These are phyloP conservation scores for Manis javanica DNA, from an alignment of 2,797 vertebrate species.

Conservation along the genomic window DNA sequence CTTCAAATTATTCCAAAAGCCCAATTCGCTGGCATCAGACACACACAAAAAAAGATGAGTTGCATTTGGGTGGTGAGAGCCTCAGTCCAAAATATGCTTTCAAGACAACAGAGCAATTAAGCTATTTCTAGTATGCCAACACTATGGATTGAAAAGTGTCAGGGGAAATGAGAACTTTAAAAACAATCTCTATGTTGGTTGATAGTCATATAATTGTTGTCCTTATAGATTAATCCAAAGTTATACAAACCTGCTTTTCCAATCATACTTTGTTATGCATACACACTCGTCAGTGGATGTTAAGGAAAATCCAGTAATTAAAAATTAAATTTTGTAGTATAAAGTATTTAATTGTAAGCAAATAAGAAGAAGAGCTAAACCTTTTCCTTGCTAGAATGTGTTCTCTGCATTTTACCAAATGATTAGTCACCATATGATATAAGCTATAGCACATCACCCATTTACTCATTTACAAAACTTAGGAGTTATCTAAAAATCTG, in stretches of 20 bases:
- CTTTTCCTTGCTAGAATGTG: slow-evolving; percentile 42
- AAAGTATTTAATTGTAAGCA: slow-evolving; percentile 56
- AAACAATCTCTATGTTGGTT: slow-evolving; percentile 13
- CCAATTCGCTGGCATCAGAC: background rate
- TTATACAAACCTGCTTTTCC: slow-evolving; percentile 52
- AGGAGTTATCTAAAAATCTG: slow-evolving; percentile 57
- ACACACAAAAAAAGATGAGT: background rate
- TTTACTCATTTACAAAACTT: slow-evolving; percentile 1
- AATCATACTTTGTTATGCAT: background rate
- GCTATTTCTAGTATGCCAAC: slow-evolving; percentile 3
- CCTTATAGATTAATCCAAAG: slow-evolving; percentile 18
- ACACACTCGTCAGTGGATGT: background rate
- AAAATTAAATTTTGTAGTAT: slow-evolving; percentile 21
- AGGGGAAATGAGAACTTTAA: background rate
- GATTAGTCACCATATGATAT: slow-evolving; percentile 51
- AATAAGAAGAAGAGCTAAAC: background rate
- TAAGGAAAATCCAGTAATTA: slow-evolving; percentile 50
- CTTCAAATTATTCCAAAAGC: slow-evolving; percentile 20
- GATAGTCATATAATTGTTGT: slow-evolving; percentile 23
- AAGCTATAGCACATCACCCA: slow-evolving; percentile 55
- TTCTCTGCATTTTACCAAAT: slow-evolving; percentile 48
- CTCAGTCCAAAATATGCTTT: slow-evolving; percentile 46
- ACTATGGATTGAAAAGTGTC: slow-evolving; percentile 5
- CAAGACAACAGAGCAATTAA: slow-evolving; percentile 41
- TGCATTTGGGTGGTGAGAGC: slow-evolving; percentile 5